Evolutionary conservation across 2,797 vertebrate genomes (phyloP), one percentile per base, ranked within the genome.

Genomic region (Phyllotis vaccarum): DNA sequence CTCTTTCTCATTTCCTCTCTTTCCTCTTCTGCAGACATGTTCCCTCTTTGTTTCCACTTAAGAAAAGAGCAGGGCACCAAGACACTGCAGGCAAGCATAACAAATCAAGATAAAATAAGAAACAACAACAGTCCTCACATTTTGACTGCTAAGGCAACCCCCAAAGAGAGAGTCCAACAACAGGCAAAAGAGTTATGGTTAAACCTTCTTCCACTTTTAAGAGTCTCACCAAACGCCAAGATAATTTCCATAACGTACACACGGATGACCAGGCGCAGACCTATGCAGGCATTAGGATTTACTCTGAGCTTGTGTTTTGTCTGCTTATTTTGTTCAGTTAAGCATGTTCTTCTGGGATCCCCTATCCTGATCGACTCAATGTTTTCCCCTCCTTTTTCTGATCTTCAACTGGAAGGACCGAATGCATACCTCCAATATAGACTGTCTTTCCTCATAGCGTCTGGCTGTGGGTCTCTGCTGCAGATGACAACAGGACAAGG

Each of bases 1-100:
- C 9, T 12, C n/a, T 6, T 72, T 19, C n/a, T 1, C 37, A 9
- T 40, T 37, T 40, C n/a, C n/a, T 6, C 9, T 5, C 5, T 1
- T 13, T 72, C 9, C n/a, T 3, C 19, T 37, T 21, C 19, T 37
- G 21, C 9, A 72, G 68, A 40, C n/a, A 40, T 1, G 9, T 11
- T 22, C 3, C 9, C 21, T 6, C 68, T 11, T 21, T 37, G 19
- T 72, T 37, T 22, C 68, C 1, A 37, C 1, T 72, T 40, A n/a
- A 40, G 19, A 40, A 40, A 22, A 37, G 68, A 70, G 0, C 68
- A 72, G 68, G 19, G 21, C 19, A 37, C n/a, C 16, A n/a, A 7
- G 34, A n/a, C 1, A 68, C 66, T 68, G 17, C 2, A 8, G 16
- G 66, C 6, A 40, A 24, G 11, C 19, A 22, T 40, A n/a, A 40